phyloP scores from a whole-genome alignment of 2,113 vertebrate species.

The Panthera uncia region DNA sequence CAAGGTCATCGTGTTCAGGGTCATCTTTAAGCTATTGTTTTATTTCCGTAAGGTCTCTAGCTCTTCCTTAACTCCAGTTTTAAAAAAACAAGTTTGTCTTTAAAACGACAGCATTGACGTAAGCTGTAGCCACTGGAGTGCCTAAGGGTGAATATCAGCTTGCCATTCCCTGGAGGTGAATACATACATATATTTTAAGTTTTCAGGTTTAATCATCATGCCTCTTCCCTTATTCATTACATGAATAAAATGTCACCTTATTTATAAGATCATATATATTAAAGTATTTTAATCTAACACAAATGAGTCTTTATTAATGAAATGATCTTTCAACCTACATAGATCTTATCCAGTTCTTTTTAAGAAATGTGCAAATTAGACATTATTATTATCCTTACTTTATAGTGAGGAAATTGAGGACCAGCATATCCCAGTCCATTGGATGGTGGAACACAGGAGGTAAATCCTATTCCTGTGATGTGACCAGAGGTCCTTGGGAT shows the following conservation, averaged over 20 bases:
- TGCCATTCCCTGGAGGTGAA: background rate
- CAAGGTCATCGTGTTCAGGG: background rate
- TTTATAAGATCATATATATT: background rate
- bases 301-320: conserved; percentile 9
- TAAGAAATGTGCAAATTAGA: background rate
- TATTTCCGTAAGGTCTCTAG: background rate
- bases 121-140: background rate
- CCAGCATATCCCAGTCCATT: background rate
- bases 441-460: no score
- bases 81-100: background rate
- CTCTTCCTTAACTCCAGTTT: conserved; percentile 1
- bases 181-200: background rate
- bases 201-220: conserved; percentile 4
- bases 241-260: conserved; percentile 5
- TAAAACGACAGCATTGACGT: background rate
- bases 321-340: background rate
- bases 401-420: background rate
- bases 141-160: background rate
- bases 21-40: background rate
- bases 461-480: background rate
- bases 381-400: background rate
- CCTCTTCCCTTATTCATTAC: conserved; percentile 8
- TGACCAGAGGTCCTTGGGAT: background rate
- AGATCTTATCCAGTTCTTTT: background rate
- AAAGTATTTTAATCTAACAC: conserved; percentile 9